Base-by-base conservation (phyloP, 2,797 vertebrate species). In the Staurois parvus region DNA sequence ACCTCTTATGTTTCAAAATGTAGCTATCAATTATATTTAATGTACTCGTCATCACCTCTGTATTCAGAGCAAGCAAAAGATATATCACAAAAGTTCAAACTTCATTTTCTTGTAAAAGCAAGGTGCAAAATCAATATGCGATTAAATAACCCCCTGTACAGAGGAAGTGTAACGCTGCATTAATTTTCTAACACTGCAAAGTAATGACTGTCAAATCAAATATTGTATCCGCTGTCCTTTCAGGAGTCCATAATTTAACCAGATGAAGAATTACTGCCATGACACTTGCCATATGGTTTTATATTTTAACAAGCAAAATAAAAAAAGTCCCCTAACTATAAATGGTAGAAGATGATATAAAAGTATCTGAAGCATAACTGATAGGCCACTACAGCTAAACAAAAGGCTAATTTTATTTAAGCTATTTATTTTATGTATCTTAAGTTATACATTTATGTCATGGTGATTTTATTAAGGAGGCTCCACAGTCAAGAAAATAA, bases 161-260 rank as follows among this genome's bases (percentile, higher is more conserved):
- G 76, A 79, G 74, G 62, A 79, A 79, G 77, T 83, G 85, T 87
- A 87, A 87, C 85, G 85, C 85, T 84, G 85, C 85, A 87, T 87
- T 87, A 87, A 87, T 87, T 81, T 84, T 75, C 85, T 84, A 87
- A 83, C 85, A 87, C 85, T 66, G 66, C 76, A 81, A 86, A 86
- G 80, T 87, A 87, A 87, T 75, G 74, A 83, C 85, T 87, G 85
- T 87, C 85, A 87, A 84, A 83, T 83, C 85, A 87, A 87, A 87
- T 87, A 83, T 72, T 83, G 81, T 79, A 87, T 83, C 76, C 70
- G 45, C 52, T 79, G 85, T 87, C 76, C 81, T 84, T 87, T 87
- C 81, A 74, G 67, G 81, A 79, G 69, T 79, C 85, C 76, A 87
- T 87, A 87, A 87, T 87, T 84, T 87, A 83, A 66, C 81, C 79